These are phyloP conservation scores for Pungitius pungitius DNA, from an alignment of 2,113 vertebrate genomes.

Conservation along the genomic window DNA sequence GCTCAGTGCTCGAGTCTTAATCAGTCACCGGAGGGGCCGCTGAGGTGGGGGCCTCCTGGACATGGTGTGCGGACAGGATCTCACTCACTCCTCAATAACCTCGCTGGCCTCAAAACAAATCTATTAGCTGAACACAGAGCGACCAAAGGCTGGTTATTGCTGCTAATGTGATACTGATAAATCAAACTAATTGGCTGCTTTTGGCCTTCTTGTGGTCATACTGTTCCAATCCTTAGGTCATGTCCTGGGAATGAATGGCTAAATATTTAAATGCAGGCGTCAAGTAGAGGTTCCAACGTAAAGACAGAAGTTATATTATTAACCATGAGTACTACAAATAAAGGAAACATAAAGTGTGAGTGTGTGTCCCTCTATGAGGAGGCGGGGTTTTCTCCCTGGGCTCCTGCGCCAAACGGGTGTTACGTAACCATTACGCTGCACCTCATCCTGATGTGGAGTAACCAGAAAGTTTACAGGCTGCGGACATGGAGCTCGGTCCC, in stretches of 20 bases:
- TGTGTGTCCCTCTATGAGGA: slow-evolving; percentile 48
- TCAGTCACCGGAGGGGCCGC: slow-evolving; percentile 56
- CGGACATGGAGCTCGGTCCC: slow-evolving; percentile 5
- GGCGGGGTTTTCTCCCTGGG: slow-evolving; percentile 69
- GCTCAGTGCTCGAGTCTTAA: slow-evolving; percentile 41
- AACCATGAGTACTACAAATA: slow-evolving; percentile 18
- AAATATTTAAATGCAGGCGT: not conserved
- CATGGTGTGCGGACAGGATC: slow-evolving; percentile 24
- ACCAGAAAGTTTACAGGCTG: slow-evolving; percentile 30
- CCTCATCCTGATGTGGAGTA: slow-evolving; percentile 50
- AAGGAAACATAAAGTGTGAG: slow-evolving; percentile 37
- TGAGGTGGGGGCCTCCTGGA: slow-evolving; percentile 22
- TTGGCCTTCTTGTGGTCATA: slow-evolving; percentile 18
- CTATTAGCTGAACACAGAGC: slow-evolving; percentile 62
- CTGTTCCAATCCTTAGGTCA: slow-evolving; percentile 16
- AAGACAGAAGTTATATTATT: not conserved
- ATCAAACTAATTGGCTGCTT: slow-evolving; percentile 48
- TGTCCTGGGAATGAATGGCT: not conserved
- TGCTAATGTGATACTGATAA: slow-evolving; percentile 44
- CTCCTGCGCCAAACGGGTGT: slow-evolving; percentile 60
- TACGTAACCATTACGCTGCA: slow-evolving; percentile 67
- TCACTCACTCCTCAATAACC: slow-evolving; percentile 53
- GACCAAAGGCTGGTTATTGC: slow-evolving; percentile 44
- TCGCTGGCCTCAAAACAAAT: slow-evolving; percentile 63
- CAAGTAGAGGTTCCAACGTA: not conserved